Conservation (phyloP, 2,113 vertebrate species). For the Ophthalmolycus amberensis region DNA sequence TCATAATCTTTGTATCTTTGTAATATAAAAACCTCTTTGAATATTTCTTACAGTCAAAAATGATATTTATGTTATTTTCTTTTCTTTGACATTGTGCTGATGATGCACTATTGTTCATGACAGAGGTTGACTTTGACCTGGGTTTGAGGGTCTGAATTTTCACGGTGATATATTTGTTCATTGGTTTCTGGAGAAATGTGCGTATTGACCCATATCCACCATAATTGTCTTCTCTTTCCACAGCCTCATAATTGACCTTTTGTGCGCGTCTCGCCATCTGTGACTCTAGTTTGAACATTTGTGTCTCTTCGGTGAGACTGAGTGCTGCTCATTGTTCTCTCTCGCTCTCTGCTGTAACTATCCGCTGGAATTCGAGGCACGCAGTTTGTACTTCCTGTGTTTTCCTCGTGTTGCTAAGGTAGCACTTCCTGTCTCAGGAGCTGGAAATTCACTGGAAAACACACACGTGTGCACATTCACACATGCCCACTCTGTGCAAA, state of each 20-base stretch:
- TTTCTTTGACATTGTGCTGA: too few relatives aligned
- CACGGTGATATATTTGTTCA: not conserved
- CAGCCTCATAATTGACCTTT: conserved; percentile 68
- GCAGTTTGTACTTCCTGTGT: conserved; percentile 81
- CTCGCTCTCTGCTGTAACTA: conserved; percentile 51
- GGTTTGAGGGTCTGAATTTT: too few relatives aligned
- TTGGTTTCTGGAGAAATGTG: conserved; percentile 40
- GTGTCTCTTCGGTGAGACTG: conserved; percentile 52
- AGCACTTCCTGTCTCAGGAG: conserved; percentile 79
- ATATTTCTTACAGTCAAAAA: too few relatives aligned
- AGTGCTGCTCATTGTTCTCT: conserved; percentile 71
- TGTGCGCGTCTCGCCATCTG: conserved; percentile 69
- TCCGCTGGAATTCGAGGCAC: conserved; percentile 80
- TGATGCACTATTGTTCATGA: too few relatives aligned
- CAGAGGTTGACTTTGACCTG: too few relatives aligned
- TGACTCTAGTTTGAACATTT: conserved; percentile 59
- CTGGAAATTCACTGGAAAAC: conserved; percentile 68
- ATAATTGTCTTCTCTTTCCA: conserved; percentile 63
- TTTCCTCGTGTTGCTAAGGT: conserved; percentile 82
- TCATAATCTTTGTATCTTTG: too few relatives aligned
- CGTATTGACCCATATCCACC: conserved; percentile 25
- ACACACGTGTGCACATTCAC: conserved; percentile 16
- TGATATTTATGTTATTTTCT: too few relatives aligned
- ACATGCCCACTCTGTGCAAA: conserved; percentile 2
- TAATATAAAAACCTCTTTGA: too few relatives aligned